A percentile compares a stretch with the other conserved stretches of the same genome.
Conservation (phyloP, 2,888 invertebrate species). For the Apamea crenata region DNA sequence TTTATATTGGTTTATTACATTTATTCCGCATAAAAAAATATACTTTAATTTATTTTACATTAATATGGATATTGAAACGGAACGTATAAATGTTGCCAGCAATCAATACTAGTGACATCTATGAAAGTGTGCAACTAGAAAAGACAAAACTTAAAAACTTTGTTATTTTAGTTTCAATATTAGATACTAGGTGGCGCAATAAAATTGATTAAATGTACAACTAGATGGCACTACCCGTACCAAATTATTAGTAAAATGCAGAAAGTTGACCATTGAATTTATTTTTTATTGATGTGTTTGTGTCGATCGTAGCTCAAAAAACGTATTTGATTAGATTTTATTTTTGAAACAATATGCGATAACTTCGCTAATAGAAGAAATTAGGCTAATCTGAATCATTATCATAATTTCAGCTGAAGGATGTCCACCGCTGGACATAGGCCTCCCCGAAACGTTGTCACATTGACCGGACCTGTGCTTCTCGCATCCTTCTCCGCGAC, state of each 20-base stretch:
- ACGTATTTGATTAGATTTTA: neutral
- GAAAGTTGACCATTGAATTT: too few species aligned
- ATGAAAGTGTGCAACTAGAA: neutral
- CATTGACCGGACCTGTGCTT: neutral
- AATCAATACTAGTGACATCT: constrained; percentile 42
- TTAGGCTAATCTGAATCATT: neutral
- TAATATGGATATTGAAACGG: constrained; percentile 15
- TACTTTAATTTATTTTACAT: neutral
- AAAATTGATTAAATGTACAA: neutral
- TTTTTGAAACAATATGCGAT: neutral
- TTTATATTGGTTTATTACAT: neutral
- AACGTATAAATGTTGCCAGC: constrained; percentile 47
- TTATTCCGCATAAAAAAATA: neutral
- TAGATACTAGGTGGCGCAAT: constrained; percentile 23
- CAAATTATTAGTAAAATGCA: constrained; percentile 5
- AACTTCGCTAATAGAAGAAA: neutral
- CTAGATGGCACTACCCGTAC: constrained; percentile 38
- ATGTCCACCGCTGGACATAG: neutral
- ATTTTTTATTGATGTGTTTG: neutral
- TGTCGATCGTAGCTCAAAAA: neutral
- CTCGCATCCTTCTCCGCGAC: neutral
- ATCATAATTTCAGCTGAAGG: neutral
- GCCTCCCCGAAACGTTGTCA: neutral
- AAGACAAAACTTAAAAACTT: too few species aligned
- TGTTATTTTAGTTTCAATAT: neutral